phyloP scores from a whole-genome alignment of 2,113 vertebrate species.

The Zosterops lateralis region DNA sequence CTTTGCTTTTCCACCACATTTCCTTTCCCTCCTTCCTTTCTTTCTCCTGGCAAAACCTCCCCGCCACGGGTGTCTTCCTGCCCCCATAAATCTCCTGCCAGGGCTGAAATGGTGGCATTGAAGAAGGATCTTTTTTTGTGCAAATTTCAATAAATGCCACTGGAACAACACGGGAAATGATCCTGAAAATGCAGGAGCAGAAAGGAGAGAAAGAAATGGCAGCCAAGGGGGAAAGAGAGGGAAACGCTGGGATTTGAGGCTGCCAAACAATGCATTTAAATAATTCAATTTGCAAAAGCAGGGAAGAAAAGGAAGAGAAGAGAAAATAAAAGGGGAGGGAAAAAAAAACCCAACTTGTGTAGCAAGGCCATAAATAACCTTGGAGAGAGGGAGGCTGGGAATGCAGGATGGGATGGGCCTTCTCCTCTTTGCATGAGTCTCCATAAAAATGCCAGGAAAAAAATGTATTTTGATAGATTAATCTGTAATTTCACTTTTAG shows the following conservation, averaged over 20 bases:
- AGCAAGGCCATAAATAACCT: conserved; percentile 43
- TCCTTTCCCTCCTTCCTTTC: neutral
- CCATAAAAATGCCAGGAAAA: neutral
- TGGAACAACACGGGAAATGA: conserved; percentile 50
- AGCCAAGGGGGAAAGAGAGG: conserved; percentile 31
- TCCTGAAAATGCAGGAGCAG: conserved; percentile 60
- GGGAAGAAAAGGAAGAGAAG: neutral
- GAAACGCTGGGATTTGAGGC: conserved; percentile 45
- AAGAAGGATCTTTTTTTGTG: conserved; percentile 48
- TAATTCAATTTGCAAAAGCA: conserved; percentile 65
- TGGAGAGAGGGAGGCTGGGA: neutral
- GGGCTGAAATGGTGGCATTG: conserved; percentile 29
- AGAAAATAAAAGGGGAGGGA: neutral
- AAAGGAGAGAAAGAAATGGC: conserved; percentile 56
- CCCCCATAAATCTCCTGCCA: conserved; percentile 59
- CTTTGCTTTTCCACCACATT: neutral
- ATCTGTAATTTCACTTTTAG: neutral
- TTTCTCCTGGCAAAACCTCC: neutral
- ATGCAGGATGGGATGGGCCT: neutral
- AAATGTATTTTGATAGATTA: neutral
- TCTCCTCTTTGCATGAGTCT: neutral
- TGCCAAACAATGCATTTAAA: conserved; percentile 71
- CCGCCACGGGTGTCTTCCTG: conserved; percentile 26
- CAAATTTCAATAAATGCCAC: conserved; percentile 63
- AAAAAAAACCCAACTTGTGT: conserved; percentile 10